Conservation (phyloP, 2,113 vertebrate genomes). For the Oxyura jamaicensis region DNA sequence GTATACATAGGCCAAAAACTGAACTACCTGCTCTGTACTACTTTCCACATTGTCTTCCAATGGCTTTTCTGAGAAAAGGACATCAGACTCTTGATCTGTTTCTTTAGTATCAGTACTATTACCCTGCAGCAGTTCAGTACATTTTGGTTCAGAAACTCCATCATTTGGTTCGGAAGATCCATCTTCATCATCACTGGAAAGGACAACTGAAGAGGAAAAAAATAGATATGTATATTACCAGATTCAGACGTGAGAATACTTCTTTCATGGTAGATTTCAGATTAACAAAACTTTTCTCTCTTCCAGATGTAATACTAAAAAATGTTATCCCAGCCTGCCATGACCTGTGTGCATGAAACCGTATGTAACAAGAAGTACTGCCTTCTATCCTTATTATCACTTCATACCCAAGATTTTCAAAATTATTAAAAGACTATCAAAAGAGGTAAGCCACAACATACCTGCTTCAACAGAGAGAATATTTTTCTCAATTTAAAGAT, state of each 20-base stretch:
- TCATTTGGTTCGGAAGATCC: conserved; percentile 68
- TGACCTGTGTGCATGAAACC: rapidly evolving
- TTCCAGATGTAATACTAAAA: not conserved
- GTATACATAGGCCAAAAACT: not conserved
- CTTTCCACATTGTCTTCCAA: not conserved
- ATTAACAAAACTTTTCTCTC: not conserved
- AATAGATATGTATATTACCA: not conserved
- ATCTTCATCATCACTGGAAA: conserved; percentile 86
- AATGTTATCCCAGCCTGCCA: not conserved
- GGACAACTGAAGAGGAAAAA: conserved; percentile 74
- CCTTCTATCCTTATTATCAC: not conserved
- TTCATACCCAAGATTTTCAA: not conserved
- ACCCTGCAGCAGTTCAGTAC: conserved; percentile 31
- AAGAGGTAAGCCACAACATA: not conserved
- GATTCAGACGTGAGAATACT: not conserved
- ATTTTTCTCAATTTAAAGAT: not conserved
- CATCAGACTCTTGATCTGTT: conserved; percentile 7
- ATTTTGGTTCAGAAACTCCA: conserved; percentile 45
- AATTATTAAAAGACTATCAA: not conserved
- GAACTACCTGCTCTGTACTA: conserved; percentile 57
- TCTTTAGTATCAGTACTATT: not conserved
- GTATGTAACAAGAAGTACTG: not conserved
- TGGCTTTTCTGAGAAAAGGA: not conserved
- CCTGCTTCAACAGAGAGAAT: not conserved
- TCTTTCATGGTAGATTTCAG: not conserved